phyloP scores from a whole-genome alignment of 2,113 vertebrate species.

The Oncorhynchus mykiss region DNA sequence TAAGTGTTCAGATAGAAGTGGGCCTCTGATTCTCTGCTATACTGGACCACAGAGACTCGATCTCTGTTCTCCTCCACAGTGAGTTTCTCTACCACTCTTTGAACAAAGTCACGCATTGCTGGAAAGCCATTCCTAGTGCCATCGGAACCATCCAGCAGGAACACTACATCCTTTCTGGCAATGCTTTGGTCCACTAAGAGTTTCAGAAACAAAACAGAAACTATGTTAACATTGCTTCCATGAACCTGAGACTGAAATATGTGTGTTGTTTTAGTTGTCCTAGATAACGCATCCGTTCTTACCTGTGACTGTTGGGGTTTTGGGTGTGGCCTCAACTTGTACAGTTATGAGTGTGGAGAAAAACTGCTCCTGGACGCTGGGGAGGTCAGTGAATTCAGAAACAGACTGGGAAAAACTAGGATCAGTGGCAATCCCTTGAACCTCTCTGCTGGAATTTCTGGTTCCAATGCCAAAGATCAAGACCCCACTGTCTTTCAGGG shows the following conservation, averaged over 20 bases:
- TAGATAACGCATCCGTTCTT: background rate
- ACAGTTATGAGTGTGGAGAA: constrained; percentile 18
- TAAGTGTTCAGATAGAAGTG: no score
- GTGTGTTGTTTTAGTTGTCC: background rate
- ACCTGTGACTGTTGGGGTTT: constrained; percentile 5
- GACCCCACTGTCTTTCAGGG: background rate
- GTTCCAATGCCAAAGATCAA: background rate
- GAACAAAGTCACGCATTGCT: constrained; percentile 49
- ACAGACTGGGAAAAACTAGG: constrained; percentile 41
- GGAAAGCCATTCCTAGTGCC: constrained; percentile 44
- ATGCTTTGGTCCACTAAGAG: constrained; percentile 12
- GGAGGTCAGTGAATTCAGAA: constrained; percentile 44
- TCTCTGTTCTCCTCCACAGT: no score
- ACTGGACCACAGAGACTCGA: no score
- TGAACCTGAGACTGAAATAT: background rate
- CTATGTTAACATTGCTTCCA: background rate
- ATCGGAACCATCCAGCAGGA: constrained; percentile 57
- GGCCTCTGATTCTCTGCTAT: no score
- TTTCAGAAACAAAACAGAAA: constrained; percentile 1
- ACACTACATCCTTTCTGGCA: constrained; percentile 36
- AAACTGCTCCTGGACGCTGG: constrained; percentile 41
- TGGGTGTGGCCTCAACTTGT: background rate
- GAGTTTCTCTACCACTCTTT: constrained; percentile 13
- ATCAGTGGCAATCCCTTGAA: background rate
- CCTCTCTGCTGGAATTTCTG: no score